These are phyloP conservation scores for Ciona savignyi DNA, from an alignment of 23 tunicate species.

Conservation along the genomic window DNA sequence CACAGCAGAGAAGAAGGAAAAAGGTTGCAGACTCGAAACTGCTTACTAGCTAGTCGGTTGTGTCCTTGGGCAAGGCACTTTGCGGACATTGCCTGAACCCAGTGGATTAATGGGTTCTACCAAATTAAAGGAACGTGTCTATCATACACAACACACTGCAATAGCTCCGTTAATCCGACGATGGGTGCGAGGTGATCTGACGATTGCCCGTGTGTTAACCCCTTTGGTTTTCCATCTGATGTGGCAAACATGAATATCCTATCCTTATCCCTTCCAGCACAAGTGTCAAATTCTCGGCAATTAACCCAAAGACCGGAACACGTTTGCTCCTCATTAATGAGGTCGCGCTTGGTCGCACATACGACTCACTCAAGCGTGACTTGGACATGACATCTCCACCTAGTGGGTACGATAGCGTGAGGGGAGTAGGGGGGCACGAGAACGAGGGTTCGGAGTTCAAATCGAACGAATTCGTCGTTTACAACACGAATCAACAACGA, in stretches of 20 bases:
- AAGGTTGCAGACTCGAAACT: no score
- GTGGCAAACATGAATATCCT: no score
- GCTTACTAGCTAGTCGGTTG: no score
- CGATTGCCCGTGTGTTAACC: no score
- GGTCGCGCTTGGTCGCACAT: slow-evolving; percentile 55
- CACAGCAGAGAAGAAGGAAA: no score
- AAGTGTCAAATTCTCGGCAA: slow-evolving; percentile 10
- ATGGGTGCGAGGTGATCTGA: no score
- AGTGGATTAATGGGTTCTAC: no score
- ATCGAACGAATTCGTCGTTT: slow-evolving; percentile 48
- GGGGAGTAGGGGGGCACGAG: slow-evolving; percentile 21
- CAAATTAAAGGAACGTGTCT: background rate
- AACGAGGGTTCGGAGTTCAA: slow-evolving; percentile 25
- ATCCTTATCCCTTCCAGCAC: slow-evolving; percentile 5
- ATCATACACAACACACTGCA: background rate
- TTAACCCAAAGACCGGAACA: slow-evolving; percentile 17
- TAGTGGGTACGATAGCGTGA: slow-evolving; percentile 53
- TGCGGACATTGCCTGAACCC: no score
- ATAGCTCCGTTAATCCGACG: no score
- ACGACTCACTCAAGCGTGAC: slow-evolving; percentile 14
- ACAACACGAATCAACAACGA: slow-evolving; percentile 49
- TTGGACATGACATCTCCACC: slow-evolving; percentile 41
- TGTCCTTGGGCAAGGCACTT: no score
- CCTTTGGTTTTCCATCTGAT: no score
- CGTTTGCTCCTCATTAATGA: slow-evolving; percentile 55